Conservation (phyloP, 2,888 invertebrate species). For the Electrophaes corylata region DNA sequence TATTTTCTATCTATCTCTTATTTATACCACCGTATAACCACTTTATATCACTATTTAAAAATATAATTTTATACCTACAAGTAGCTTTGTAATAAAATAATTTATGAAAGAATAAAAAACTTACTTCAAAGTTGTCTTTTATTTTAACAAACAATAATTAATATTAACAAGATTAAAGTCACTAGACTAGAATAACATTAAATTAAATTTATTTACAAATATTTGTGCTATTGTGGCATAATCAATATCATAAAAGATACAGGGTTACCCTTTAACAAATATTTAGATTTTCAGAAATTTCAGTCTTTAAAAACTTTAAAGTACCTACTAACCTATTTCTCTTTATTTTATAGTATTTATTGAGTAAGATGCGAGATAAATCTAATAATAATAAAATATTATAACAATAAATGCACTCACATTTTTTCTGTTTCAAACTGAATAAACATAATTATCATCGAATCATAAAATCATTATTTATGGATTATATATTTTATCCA, state of each 20-base stretch:
- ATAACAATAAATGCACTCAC: conserved; percentile 9
- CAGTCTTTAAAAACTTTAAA: background rate
- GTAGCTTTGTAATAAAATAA: conserved; percentile 10
- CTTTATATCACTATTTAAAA: no score
- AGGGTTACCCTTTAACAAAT: background rate
- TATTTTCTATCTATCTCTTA: no score
- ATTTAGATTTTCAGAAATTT: background rate
- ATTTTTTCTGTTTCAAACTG: no score
- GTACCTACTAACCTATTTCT: background rate
- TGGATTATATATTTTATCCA: no score
- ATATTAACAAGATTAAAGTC: conserved; percentile 36
- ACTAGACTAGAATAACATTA: conserved; percentile 13
- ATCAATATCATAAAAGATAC: conserved; percentile 11
- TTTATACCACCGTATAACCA: no score
- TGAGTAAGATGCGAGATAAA: background rate
- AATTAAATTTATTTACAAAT: conserved; percentile 22
- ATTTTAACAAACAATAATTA: conserved; percentile 52
- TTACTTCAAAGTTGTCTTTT: conserved; percentile 46
- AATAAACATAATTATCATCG: background rate
- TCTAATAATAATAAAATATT: background rate
- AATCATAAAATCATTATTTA: background rate
- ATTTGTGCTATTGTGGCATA: conserved; percentile 5
- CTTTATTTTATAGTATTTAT: conserved; percentile 4
- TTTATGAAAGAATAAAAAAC: conserved; percentile 30
- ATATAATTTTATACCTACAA: background rate